Evolutionary conservation across 2,888 invertebrate species (phyloP).

Genomic region (Hoplodrina blanda): DNA sequence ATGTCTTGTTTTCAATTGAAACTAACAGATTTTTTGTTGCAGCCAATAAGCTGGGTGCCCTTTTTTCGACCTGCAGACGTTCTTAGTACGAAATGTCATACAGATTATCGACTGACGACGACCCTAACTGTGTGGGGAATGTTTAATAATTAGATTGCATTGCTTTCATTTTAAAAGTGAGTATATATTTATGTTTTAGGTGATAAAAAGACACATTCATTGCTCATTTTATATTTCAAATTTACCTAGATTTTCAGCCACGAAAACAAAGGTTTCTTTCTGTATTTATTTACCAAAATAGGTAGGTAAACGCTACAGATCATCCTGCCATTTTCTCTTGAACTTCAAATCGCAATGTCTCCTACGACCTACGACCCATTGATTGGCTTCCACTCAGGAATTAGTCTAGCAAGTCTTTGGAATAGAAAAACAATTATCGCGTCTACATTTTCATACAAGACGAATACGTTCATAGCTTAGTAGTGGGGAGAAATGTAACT

Average conservation of each 20-base stretch:
- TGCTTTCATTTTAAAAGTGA: constrained; percentile 42
- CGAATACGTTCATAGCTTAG: no score
- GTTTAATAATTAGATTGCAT: constrained; percentile 70
- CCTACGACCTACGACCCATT: background rate
- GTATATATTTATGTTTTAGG: background rate
- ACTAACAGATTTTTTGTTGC: constrained; percentile 72
- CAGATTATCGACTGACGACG: constrained; percentile 79
- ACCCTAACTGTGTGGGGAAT: constrained; percentile 74
- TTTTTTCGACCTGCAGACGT: constrained; percentile 81
- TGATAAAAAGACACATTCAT: background rate
- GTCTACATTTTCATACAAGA: no score
- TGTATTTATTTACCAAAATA: background rate
- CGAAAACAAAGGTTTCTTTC: background rate
- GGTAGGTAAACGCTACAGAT: background rate
- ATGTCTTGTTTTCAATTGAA: constrained; percentile 70
- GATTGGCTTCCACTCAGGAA: background rate
- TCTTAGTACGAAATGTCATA: constrained; percentile 80
- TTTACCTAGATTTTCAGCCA: background rate
- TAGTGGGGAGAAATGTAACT: no score
- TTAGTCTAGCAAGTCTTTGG: background rate
- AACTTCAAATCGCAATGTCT: background rate
- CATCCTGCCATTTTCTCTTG: background rate
- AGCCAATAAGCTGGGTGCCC: constrained; percentile 75
- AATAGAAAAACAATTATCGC: background rate
- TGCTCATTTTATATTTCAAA: background rate